A percentile compares a stretch with the other conserved stretches of the same genome.
Evolutionary conservation across 2,113 vertebrate genomes (phyloP).

Genomic region (Sander lucioperca): DNA sequence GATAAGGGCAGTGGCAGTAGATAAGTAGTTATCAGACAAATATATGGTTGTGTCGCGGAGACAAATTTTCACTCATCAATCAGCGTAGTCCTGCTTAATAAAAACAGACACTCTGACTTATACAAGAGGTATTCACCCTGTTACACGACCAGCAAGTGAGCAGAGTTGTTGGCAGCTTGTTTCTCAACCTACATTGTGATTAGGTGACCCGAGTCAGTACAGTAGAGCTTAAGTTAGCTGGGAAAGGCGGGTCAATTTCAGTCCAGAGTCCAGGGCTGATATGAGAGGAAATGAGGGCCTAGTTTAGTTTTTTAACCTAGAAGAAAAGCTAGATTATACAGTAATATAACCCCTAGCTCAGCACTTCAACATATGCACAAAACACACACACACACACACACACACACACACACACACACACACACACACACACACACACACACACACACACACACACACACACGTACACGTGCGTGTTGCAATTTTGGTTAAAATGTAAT

Average conservation of each 20-base stretch:
- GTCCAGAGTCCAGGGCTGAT: constrained; percentile 58
- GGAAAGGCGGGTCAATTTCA: constrained; percentile 2
- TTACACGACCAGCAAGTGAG: constrained; percentile 8
- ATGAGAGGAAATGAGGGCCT: constrained; percentile 5
- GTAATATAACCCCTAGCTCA: constrained; percentile 27
- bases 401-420: no score
- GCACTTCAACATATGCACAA: constrained; percentile 15
- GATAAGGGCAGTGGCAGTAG: constrained; percentile 49
- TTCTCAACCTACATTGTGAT: constrained; percentile 30
- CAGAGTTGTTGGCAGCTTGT: neutral
- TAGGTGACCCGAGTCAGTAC: neutral
- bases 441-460: no score
- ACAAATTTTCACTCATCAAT: constrained; percentile 27
- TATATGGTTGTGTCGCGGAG: neutral
- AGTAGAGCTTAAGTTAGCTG: constrained; percentile 23
- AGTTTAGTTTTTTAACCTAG: constrained; percentile 27
- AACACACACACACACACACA: no score
- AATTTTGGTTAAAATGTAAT: constrained; percentile 55
- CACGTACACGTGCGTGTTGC: neutral
- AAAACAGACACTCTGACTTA: constrained; percentile 12
- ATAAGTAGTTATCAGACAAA: constrained; percentile 38
- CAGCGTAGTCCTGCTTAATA: neutral
- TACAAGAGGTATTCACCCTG: constrained; percentile 21
- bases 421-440: no score
- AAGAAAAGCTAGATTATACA: neutral